These are phyloP conservation scores for Sylvilagus bachmani DNA, from an alignment of 2,113 vertebrate species.

Conservation along the genomic window DNA sequence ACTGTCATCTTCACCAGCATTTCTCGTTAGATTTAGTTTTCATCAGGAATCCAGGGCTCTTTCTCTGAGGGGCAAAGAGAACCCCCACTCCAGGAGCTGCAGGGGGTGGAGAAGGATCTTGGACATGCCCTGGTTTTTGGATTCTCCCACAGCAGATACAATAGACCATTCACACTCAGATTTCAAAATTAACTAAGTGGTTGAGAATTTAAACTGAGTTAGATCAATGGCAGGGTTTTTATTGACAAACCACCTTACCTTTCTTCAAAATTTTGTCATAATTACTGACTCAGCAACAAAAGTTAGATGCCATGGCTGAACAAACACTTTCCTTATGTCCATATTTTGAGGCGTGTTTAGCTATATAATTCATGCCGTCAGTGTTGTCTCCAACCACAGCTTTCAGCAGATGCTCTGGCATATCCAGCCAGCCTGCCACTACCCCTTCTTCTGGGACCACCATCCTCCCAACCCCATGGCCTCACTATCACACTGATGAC, in stretches of 20 bases:
- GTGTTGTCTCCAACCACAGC: neutral
- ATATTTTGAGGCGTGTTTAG: neutral
- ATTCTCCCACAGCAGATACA: neutral
- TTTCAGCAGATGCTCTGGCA: neutral
- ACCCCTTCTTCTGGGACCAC: neutral
- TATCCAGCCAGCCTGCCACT: no score
- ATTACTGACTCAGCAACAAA: neutral
- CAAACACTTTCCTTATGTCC: neutral
- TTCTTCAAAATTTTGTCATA: neutral
- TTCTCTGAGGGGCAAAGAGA: neutral
- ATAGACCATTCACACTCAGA: neutral
- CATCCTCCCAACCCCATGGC: accelerated
- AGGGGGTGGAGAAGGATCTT: neutral
- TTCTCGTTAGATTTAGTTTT: neutral
- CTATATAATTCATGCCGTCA: neutral
- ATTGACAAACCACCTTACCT: neutral
- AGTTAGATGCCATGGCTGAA: neutral
- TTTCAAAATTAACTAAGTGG: neutral
- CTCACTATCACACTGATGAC: neutral
- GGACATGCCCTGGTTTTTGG: neutral
- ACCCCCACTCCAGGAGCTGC: neutral
- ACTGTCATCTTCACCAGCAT: neutral
- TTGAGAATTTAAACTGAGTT: slow-evolving; percentile 35
- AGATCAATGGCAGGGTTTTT: neutral
- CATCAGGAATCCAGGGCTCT: neutral